Conservation (phyloP, 2,888 invertebrate species). For the Anorthoa munda region DNA sequence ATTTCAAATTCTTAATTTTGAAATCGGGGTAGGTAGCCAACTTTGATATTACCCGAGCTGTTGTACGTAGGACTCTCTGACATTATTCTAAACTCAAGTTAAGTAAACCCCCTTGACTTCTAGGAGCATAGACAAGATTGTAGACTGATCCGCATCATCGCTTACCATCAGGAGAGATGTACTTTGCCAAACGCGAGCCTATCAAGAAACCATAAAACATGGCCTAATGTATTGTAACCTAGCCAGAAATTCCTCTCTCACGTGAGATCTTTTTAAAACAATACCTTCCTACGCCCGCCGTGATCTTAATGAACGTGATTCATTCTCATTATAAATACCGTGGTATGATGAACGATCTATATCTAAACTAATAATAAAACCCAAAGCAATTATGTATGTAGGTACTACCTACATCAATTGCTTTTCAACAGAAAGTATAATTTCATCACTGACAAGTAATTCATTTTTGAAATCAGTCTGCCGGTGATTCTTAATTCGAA, state of each 20-base stretch:
- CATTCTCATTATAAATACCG: constrained; percentile 68
- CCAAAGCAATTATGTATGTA: constrained; percentile 12
- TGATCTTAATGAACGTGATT: constrained; percentile 65
- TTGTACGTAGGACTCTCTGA: no score
- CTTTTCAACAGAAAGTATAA: neutral
- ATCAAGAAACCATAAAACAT: neutral
- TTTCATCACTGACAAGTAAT: no score
- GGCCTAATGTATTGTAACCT: neutral
- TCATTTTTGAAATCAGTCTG: no score
- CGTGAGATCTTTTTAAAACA: constrained; percentile 35
- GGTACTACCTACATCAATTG: constrained; percentile 3
- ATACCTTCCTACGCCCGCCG: constrained; percentile 36
- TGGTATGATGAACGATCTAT: constrained; percentile 66
- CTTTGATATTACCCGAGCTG: no score
- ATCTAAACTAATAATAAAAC: constrained; percentile 14
- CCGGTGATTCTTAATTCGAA: no score
- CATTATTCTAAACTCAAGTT: no score
- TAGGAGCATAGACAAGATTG: no score
- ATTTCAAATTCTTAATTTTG: no score
- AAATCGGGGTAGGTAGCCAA: no score
- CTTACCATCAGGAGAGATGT: neutral
- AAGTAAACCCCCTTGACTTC: no score
- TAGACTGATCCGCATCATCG: neutral
- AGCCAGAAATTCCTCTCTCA: constrained; percentile 29
- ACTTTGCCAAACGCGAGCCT: neutral